These are phyloP conservation scores for Symphodus melops DNA, from an alignment of 2,113 vertebrate genomes.

Conservation along the genomic window DNA sequence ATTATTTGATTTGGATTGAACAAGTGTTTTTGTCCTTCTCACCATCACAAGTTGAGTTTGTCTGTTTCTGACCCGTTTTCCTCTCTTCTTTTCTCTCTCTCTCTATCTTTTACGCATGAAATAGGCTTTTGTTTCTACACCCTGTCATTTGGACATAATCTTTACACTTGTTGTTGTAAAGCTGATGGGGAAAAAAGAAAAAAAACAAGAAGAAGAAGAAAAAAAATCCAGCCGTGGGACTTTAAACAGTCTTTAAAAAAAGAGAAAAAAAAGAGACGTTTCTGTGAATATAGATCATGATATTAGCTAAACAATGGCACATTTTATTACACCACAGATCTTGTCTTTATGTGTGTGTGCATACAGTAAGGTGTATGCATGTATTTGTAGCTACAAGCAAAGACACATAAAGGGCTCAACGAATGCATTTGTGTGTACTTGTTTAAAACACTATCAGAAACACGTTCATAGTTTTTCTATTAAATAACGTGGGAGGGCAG, in stretches of 20 bases:
- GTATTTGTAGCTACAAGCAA: conserved; percentile 3
- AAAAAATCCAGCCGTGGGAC: too few relatives aligned
- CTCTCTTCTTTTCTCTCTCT: not conserved
- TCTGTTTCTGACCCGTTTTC: not conserved
- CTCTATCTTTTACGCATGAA: not conserved
- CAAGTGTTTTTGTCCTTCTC: not conserved
- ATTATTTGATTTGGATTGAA: not conserved
- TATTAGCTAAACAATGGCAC: conserved; percentile 36
- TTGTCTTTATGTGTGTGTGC: not conserved
- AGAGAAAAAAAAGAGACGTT: not conserved
- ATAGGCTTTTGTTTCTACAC: not conserved
- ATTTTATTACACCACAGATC: conserved; percentile 2
- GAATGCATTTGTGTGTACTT: not conserved
- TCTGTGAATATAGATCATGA: conserved; percentile 40
- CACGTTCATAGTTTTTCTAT: not conserved
- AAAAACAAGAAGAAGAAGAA: not conserved
- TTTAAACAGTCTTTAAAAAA: not conserved
- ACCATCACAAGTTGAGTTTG: not conserved
- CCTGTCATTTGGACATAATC: not conserved
- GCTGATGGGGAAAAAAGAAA: too few relatives aligned
- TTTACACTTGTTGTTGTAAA: not conserved
- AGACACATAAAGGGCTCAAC: not conserved
- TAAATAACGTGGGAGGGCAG: not conserved
- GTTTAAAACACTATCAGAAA: not conserved
- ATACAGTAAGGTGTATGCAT: conserved; percentile 16